A percentile compares a stretch with the other conserved stretches of the same genome.
These are phyloP conservation scores for Petrocephalus zakoni DNA, from an alignment of 2,113 vertebrate genomes.

Conservation along the genomic window DNA sequence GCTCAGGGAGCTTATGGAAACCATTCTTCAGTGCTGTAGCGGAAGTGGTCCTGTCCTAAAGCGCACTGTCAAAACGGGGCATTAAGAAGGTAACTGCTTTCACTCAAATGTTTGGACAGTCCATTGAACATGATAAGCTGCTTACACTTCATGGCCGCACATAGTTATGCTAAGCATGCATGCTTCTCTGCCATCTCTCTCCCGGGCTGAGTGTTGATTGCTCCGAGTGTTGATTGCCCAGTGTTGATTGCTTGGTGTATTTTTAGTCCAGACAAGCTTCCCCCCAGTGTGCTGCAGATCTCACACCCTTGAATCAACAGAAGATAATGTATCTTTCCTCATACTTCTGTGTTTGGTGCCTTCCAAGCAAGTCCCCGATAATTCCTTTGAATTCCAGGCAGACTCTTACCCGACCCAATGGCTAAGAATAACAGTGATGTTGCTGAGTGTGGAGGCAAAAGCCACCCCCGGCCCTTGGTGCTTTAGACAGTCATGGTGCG, in stretches of 20 bases:
- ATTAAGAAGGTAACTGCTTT: neutral
- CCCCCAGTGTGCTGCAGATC: conserved; percentile 27
- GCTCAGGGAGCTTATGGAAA: neutral
- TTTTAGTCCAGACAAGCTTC: conserved; percentile 38
- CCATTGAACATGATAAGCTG: neutral
- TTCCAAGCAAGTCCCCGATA: conserved; percentile 40
- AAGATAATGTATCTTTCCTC: conserved; percentile 37
- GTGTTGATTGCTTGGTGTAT: conserved; percentile 29
- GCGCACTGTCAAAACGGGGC: neutral
- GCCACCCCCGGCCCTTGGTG: conserved; percentile 15
- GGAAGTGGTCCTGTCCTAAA: neutral
- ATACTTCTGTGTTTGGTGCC: conserved; percentile 20
- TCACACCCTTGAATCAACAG: conserved; percentile 27
- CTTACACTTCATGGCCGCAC: neutral
- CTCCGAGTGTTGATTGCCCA: conserved; percentile 41
- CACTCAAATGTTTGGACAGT: neutral
- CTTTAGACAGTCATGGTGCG: conserved; percentile 25
- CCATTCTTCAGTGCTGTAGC: neutral
- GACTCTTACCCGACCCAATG: conserved; percentile 26
- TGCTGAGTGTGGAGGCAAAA: conserved; percentile 28
- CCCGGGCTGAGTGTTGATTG: conserved; percentile 25
- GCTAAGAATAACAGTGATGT: conserved; percentile 48
- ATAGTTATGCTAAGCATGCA: neutral
- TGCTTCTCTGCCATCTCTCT: neutral
- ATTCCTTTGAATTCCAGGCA: conserved; percentile 45